These are phyloP conservation scores for Cynocephalus volans DNA, from an alignment of 2,113 vertebrate species.

Conservation along the genomic window DNA sequence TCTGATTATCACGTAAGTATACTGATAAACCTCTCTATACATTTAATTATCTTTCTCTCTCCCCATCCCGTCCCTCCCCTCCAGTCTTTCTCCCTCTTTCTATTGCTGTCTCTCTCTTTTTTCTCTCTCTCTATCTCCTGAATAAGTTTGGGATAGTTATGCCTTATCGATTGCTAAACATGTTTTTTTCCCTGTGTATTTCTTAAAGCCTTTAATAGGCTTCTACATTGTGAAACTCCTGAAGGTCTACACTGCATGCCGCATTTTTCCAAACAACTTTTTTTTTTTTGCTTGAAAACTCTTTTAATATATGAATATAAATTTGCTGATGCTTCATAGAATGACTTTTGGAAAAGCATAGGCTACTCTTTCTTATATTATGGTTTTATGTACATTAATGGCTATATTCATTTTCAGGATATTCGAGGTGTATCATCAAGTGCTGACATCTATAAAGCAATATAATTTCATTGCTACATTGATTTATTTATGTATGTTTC, in stretches of 20 bases:
- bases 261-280: not conserved
- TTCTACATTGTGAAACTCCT: not conserved
- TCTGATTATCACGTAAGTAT: not conserved
- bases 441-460: not conserved
- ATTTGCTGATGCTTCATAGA: not conserved
- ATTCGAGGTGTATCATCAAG: not conserved
- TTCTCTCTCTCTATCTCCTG: not conserved
- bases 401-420: not conserved
- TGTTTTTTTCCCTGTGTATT: not conserved
- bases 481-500: not conserved
- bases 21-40: not conserved
- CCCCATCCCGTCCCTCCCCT: fast-evolving
- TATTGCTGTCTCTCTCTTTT: not conserved
- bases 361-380: not conserved
- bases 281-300: not conserved
- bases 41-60: not conserved
- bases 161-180: not conserved
- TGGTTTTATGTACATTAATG: not conserved
- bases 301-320: slow-evolving; percentile 20
- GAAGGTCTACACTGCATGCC: not conserved
- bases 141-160: not conserved
- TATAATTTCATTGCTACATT: not conserved
- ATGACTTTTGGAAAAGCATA: not conserved
- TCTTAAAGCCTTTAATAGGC: not conserved
- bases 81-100: not conserved